These are phyloP conservation scores for Tachina lurida DNA, from an alignment of 2,888 invertebrate species.

Conservation along the genomic window DNA sequence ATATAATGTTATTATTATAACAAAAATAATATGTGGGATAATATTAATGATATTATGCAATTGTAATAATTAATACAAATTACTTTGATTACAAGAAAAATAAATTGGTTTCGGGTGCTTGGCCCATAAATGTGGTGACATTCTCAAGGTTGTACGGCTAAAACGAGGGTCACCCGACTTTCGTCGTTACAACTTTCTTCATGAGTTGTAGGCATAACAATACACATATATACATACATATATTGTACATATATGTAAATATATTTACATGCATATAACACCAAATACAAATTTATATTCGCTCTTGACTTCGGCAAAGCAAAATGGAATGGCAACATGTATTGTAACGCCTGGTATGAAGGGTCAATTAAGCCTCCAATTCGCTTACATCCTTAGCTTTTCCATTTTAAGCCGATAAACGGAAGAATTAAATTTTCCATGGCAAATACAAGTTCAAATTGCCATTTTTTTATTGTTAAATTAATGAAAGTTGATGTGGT, in stretches of 20 bases:
- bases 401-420: not conserved
- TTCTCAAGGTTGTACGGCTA: too few relatives aligned
- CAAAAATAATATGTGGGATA: too few relatives aligned
- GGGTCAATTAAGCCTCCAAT: not conserved
- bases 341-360: constrained; percentile 21
- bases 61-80: too few relatives aligned
- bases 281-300: constrained; percentile 2
- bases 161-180: too few relatives aligned
- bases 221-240: not conserved
- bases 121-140: too few relatives aligned
- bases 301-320: not conserved
- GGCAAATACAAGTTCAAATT: not conserved
- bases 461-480: not conserved
- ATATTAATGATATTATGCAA: too few relatives aligned
- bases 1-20: too few relatives aligned
- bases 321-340: not conserved
- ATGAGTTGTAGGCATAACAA: constrained; percentile 18
- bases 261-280: not conserved
- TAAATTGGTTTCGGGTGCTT: too few relatives aligned
- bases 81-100: too few relatives aligned
- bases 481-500: not conserved
- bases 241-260: too few relatives aligned
- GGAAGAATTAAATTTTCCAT: not conserved
- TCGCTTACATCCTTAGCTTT: not conserved
- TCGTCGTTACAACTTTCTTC: too few relatives aligned